Percentiles rank a stretch among this genome's conserved stretches.
phyloP scores from a whole-genome alignment of 2,888 invertebrate genomes.

The Tanytarsus gracilentus region DNA sequence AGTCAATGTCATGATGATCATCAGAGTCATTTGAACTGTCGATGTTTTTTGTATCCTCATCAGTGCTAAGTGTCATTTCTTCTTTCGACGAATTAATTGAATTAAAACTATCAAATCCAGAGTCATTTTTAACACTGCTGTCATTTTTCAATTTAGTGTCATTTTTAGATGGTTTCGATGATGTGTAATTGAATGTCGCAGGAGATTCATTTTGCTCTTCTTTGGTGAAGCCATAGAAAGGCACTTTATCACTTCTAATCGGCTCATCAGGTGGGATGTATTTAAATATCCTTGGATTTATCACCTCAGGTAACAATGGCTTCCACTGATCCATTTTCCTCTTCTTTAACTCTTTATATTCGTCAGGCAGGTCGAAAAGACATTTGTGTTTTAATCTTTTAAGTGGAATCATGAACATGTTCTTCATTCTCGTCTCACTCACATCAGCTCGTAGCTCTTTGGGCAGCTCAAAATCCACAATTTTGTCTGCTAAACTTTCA shows the following conservation, averaged over 20 bases:
- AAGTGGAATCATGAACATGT: slow-evolving; percentile 14
- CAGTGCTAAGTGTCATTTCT: background rate
- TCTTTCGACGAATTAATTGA: background rate
- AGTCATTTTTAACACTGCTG: background rate
- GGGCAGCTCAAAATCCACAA: background rate
- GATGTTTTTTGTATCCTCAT: background rate
- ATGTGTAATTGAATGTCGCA: background rate
- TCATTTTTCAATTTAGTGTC: background rate
- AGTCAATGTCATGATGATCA: no score
- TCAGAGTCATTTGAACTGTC: background rate
- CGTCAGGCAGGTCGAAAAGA: slow-evolving; percentile 3
- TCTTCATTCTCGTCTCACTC: background rate
- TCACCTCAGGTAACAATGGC: background rate
- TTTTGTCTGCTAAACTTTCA: background rate
- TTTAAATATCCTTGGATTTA: background rate
- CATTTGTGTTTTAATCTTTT: slow-evolving; percentile 15
- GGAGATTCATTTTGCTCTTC: slow-evolving; percentile 12
- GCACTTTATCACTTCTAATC: background rate
- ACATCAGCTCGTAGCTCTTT: background rate
- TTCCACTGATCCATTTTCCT: slow-evolving; percentile 4
- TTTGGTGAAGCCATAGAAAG: slow-evolving; percentile 7
- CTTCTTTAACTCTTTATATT: slow-evolving; percentile 6
- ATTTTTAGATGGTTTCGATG: background rate
- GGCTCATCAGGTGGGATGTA: background rate
- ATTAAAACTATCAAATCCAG: background rate